These are phyloP conservation scores for Anguilla rostrata DNA, from an alignment of 2,113 vertebrate genomes.

Conservation along the genomic window DNA sequence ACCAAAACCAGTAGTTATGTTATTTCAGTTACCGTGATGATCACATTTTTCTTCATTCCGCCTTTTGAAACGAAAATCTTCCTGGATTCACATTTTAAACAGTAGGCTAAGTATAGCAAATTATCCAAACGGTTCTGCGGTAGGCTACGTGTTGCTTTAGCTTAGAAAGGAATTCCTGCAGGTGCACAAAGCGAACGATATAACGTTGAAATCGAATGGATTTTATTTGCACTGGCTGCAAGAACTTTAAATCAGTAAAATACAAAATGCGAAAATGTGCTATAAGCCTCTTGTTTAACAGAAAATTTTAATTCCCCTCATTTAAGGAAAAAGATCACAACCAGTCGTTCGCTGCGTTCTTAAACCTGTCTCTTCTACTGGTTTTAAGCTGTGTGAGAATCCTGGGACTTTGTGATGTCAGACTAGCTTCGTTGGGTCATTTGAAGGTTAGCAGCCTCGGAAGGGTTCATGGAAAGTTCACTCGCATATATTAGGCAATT, in stretches of 20 bases:
- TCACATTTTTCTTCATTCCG: not conserved
- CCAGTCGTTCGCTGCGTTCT: not conserved
- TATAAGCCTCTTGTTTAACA: not conserved
- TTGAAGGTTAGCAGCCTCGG: constrained; percentile 91
- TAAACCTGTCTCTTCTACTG: constrained; percentile 57
- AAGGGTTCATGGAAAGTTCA: constrained; percentile 97
- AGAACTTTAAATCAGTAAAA: not conserved
- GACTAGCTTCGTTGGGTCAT: constrained; percentile 81
- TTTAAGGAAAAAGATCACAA: not conserved
- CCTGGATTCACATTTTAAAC: not conserved
- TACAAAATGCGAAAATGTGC: not conserved
- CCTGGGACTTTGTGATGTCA: constrained; percentile 87
- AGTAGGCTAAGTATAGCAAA: not conserved
- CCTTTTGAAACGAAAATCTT: not conserved
- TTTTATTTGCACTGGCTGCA: not conserved
- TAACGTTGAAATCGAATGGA: not conserved
- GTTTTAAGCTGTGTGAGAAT: constrained; percentile 78
- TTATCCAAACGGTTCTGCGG: not conserved
- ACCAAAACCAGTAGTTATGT: not conserved
- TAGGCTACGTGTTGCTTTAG: not conserved
- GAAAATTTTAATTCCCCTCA: not conserved
- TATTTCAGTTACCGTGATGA: not conserved
- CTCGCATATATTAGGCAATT: constrained; percentile 94
- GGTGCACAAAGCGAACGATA: not conserved
- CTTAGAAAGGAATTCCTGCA: not conserved